A percentile compares a stretch with the other conserved stretches of the same genome.
Conservation (phyloP, 1,140 invertebrate species). For the Idris sp. region DNA sequence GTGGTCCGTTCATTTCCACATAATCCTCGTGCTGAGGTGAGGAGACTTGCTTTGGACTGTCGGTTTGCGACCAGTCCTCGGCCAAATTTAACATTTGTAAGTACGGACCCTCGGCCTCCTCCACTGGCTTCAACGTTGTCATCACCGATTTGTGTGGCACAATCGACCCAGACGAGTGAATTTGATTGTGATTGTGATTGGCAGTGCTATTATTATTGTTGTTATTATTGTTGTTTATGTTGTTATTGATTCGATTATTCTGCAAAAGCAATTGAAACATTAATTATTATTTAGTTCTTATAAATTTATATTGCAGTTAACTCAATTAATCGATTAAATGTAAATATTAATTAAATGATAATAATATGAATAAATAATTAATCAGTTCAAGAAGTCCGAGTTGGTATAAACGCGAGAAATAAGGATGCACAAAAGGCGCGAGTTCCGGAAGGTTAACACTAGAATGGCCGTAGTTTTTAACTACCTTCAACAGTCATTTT, state of each 20-base stretch:
- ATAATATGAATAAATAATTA: too few relatives aligned
- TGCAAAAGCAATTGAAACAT: conserved; percentile 50
- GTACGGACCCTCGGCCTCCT: conserved; percentile 73
- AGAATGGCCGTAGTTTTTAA: too few relatives aligned
- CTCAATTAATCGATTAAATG: too few relatives aligned
- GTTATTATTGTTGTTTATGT: conserved; percentile 67
- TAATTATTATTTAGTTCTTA: too few relatives aligned
- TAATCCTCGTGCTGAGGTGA: conserved; percentile 75
- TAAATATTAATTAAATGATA: too few relatives aligned
- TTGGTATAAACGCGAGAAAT: too few relatives aligned
- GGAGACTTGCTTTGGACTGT: conserved; percentile 72
- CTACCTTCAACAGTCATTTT: too few relatives aligned
- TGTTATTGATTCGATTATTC: conserved; percentile 75
- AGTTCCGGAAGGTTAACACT: too few relatives aligned
- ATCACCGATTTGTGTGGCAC: conserved; percentile 72
- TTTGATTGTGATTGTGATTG: conserved; percentile 75
- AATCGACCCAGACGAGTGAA: conserved; percentile 67
- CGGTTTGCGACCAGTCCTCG: conserved; percentile 70
- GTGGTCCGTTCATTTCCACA: conserved; percentile 76
- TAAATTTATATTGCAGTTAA: too few relatives aligned
- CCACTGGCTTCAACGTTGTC: conserved; percentile 74
- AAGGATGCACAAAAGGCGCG: too few relatives aligned
- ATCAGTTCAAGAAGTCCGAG: too few relatives aligned
- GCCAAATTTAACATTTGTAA: conserved; percentile 69
- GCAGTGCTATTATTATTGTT: conserved; percentile 74